Evolutionary conservation across 2,888 invertebrate genomes (phyloP).

Genomic region (Neoaliturus tenellus): DNA sequence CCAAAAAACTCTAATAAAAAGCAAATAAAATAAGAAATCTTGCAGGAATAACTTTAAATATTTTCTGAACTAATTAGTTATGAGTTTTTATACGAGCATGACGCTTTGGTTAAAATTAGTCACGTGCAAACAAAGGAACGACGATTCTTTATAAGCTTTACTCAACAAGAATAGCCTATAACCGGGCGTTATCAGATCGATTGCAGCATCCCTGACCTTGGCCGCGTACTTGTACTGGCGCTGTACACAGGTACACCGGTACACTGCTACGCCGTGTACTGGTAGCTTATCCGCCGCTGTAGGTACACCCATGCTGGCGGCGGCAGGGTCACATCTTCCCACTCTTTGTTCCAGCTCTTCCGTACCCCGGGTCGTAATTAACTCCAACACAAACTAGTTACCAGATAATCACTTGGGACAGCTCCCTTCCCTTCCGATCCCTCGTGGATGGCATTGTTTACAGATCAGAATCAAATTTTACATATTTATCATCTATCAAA

Average conservation of each 20-base stretch:
- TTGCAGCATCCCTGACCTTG: constrained; percentile 18
- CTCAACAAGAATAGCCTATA: too few relatives aligned
- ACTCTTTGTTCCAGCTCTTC: not conserved
- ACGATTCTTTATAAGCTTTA: not conserved
- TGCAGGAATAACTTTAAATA: too few relatives aligned
- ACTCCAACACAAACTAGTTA: not conserved
- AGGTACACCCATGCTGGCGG: not conserved
- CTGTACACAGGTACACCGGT: not conserved
- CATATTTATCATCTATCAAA: too few relatives aligned
- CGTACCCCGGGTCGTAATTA: not conserved
- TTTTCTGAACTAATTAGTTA: too few relatives aligned
- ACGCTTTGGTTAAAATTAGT: too few relatives aligned
- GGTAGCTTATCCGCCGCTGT: not conserved
- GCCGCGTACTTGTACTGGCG: not conserved
- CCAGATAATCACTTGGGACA: not conserved
- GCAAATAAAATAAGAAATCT: too few relatives aligned
- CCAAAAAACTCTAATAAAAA: too few relatives aligned
- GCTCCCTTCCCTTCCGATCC: not conserved
- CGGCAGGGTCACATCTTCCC: not conserved
- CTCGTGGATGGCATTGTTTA: not conserved
- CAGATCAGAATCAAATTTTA: too few relatives aligned
- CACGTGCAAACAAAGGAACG: not conserved
- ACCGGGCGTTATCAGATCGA: not conserved
- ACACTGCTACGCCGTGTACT: not conserved
- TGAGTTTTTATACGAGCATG: too few relatives aligned